Percentiles rank a stretch among this genome's conserved stretches.
Evolutionary conservation across 2,113 vertebrate genomes (phyloP).

Genomic region (Origma solitaria): DNA sequence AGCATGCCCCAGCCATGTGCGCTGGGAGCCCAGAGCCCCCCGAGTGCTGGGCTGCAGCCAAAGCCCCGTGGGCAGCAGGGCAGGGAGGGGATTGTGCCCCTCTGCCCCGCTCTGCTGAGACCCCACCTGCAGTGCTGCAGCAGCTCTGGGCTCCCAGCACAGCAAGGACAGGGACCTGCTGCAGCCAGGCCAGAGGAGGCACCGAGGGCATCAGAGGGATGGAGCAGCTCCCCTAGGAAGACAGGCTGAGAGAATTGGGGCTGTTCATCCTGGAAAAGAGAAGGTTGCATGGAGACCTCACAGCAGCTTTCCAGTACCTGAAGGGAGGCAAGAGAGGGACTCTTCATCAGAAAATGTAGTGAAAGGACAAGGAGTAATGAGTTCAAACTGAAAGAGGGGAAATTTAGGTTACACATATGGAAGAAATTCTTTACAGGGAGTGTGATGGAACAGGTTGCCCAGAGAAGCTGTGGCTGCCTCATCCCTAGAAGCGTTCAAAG

Average conservation of each 20-base stretch:
- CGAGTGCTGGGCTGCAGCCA: background rate
- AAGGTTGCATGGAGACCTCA: background rate
- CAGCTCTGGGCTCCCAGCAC: background rate
- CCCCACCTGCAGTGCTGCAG: background rate
- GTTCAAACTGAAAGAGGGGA: background rate
- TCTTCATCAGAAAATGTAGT: background rate
- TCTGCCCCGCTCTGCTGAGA: background rate
- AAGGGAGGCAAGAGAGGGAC: background rate
- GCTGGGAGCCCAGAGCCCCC: accelerated
- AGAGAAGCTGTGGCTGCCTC: background rate
- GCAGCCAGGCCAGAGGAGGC: accelerated
- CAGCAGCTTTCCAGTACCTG: background rate
- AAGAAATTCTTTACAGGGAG: background rate
- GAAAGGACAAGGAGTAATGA: background rate
- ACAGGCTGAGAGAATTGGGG: background rate
- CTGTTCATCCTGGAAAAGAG: background rate
- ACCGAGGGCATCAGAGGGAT: background rate
- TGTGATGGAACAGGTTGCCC: background rate
- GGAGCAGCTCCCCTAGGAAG: background rate
- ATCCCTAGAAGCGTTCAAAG: background rate
- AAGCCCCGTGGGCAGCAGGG: background rate
- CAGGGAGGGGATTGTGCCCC: background rate
- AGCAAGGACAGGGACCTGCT: background rate
- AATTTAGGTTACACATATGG: background rate
- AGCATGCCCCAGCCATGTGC: accelerated